These are phyloP conservation scores for Eupithecia tripunctaria DNA, from an alignment of 2,888 invertebrate species.

Conservation along the genomic window DNA sequence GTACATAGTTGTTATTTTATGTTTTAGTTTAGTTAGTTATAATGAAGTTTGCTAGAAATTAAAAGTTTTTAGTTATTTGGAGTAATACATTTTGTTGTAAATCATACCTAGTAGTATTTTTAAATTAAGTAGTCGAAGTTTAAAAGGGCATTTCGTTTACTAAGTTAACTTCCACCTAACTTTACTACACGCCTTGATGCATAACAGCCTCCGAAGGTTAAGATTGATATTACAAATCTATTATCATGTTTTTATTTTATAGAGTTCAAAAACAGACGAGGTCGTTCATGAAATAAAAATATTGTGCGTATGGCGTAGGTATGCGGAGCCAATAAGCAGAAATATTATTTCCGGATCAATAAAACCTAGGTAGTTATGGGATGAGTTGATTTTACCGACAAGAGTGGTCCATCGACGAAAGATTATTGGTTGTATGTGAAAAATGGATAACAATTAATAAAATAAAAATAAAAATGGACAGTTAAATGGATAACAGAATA, in stretches of 20 bases:
- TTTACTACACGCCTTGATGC: neutral
- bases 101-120: no score
- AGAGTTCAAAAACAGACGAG: constrained; percentile 39
- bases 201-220: constrained; percentile 4
- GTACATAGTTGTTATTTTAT: no score
- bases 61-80: no score
- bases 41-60: no score
- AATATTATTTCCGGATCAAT: constrained; percentile 38
- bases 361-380: constrained; percentile 26
- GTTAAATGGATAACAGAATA: no score
- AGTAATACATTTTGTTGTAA: no score
- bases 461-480: no score
- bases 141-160: no score
- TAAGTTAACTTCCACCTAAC: neutral
- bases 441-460: neutral
- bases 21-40: no score
- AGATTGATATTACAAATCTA: constrained; percentile 13
- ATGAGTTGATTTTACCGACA: constrained; percentile 21
- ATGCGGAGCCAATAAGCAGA: constrained; percentile 27
- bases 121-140: no score
- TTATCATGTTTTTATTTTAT: constrained; percentile 38
- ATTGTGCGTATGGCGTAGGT: constrained; percentile 34
- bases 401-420: constrained; percentile 25
- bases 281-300: constrained; percentile 31
- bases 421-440: constrained; percentile 11